A percentile compares a stretch with the other conserved stretches of the same genome.
phyloP scores from a whole-genome alignment of 2,797 vertebrate species.

The Anabacerthia variegaticeps region DNA sequence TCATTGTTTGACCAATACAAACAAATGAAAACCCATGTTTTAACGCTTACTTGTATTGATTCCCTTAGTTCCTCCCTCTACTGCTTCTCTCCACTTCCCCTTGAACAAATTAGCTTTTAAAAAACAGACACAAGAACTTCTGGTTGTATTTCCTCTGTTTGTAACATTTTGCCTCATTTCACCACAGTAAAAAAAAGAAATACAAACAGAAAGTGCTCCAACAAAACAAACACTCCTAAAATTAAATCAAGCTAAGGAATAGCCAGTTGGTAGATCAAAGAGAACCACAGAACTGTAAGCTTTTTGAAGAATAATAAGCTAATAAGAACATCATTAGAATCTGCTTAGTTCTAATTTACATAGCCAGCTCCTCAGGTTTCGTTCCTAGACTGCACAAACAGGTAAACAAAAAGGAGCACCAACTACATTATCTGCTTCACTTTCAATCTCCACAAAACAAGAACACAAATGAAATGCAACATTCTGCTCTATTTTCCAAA shows the following conservation, averaged over 20 bases:
- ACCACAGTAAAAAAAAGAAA: not conserved
- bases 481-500: not conserved
- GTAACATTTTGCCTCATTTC: not conserved
- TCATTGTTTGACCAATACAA: not conserved
- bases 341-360: not conserved
- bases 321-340: not conserved
- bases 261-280: constrained; percentile 2
- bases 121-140: not conserved
- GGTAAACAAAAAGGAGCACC: not conserved
- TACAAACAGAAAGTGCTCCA: not conserved
- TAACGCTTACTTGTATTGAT: not conserved
- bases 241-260: not conserved
- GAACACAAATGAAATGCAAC: not conserved
- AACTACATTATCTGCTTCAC: not conserved
- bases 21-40: not conserved
- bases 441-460: not conserved
- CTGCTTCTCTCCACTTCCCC: not conserved
- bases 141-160: not conserved
- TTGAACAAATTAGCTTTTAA: not conserved
- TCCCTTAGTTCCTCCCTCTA: not conserved
- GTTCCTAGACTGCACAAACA: not conserved
- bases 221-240: constrained; percentile 19
- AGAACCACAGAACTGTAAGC: not conserved
- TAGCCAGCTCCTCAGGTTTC: constrained; percentile 18
- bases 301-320: constrained; percentile 23